Conservation (phyloP, 1,140 invertebrate genomes). For the Anastrepha ludens region DNA sequence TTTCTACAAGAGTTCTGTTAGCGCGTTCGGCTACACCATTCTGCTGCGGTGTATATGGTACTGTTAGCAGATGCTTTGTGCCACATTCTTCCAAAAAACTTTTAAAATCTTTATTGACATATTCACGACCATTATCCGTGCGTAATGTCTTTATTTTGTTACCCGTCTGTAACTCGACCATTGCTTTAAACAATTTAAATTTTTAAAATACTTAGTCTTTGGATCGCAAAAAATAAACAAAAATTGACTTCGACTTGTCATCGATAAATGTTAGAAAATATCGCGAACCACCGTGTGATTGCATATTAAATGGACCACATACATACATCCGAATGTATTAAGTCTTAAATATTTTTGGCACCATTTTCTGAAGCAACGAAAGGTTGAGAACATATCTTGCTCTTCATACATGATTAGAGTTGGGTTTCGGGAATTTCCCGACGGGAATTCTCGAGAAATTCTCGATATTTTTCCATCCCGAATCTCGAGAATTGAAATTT, state of each 20-base stretch:
- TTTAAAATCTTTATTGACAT: conserved; percentile 50
- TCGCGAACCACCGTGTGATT: conserved; percentile 63
- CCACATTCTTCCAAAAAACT: conserved; percentile 53
- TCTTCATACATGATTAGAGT: conserved; percentile 44
- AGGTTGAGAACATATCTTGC: neutral
- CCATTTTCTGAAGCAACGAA: conserved; percentile 34
- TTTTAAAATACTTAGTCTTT: conserved; percentile 59
- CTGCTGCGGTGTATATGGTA: conserved; percentile 68
- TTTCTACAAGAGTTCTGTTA: conserved; percentile 63
- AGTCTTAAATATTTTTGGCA: conserved; percentile 63
- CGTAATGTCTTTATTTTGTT: conserved; percentile 62
- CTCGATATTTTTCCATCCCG: too few relatives aligned
- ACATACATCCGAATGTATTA: conserved; percentile 72
- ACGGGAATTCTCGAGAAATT: too few relatives aligned
- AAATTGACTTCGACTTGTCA: conserved; percentile 67
- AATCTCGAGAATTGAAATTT: too few relatives aligned
- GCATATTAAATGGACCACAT: conserved; percentile 71
- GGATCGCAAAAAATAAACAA: conserved; percentile 69
- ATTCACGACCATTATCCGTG: conserved; percentile 63
- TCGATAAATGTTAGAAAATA: conserved; percentile 74
- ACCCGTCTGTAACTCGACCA: conserved; percentile 61
- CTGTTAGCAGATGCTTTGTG: conserved; percentile 60
- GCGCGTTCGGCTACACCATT: conserved; percentile 68
- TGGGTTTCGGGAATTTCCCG: too few relatives aligned
- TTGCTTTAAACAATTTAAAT: conserved; percentile 54